These are phyloP conservation scores for Notodonta ziczac DNA, from an alignment of 2,888 invertebrate genomes.

Conservation along the genomic window DNA sequence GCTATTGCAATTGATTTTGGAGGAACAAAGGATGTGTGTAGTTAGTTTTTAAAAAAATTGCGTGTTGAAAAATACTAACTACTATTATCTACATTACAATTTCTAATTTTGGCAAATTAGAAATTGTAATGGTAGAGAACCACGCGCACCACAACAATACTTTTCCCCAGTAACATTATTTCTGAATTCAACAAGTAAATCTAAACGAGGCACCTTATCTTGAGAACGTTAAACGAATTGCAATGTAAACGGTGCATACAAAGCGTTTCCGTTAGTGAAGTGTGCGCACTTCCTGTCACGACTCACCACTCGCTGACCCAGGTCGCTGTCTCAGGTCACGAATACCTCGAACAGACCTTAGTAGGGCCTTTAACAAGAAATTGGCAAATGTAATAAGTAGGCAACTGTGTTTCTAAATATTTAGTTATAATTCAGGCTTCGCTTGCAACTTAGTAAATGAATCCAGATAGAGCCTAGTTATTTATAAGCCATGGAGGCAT, in stretches of 20 bases:
- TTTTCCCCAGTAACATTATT: not conserved
- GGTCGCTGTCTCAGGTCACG: not conserved
- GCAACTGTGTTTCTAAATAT: too few species aligned
- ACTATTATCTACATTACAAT: too few species aligned
- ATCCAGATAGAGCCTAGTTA: too few species aligned
- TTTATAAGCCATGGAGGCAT: not conserved
- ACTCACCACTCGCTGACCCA: not conserved
- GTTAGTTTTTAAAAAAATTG: too few species aligned
- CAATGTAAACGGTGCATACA: not conserved
- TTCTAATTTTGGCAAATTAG: too few species aligned
- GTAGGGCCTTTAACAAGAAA: not conserved
- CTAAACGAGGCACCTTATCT: constrained; percentile 4
- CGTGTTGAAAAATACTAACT: too few species aligned
- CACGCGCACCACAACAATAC: not conserved
- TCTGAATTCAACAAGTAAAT: not conserved
- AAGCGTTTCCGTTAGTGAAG: constrained; percentile 1
- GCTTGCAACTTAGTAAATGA: too few species aligned
- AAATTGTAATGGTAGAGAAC: too few species aligned
- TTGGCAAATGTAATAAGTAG: too few species aligned
- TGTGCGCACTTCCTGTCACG: not conserved
- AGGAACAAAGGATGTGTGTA: too few species aligned
- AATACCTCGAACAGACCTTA: not conserved
- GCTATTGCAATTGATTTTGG: too few species aligned
- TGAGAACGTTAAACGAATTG: constrained; percentile 1
- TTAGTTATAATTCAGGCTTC: too few species aligned